Evolutionary conservation across 2,113 vertebrate species (phyloP), one percentile per base, ranked within the genome.

Genomic region (Cryptotis parvus): DNA sequence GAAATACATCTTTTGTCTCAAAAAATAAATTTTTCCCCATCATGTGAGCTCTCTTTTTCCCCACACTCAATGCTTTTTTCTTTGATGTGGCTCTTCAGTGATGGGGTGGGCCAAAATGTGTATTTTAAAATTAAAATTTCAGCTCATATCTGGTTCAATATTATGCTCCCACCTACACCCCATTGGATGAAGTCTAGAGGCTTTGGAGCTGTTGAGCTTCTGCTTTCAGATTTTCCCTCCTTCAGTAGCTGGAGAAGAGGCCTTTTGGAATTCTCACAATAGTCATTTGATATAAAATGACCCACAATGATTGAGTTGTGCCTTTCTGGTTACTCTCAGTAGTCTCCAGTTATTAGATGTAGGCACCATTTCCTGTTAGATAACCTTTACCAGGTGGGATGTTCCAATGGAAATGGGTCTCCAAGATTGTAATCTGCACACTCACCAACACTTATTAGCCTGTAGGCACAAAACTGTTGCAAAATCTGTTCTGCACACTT

Each of bases 61-160:
- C 27, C 5, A 65, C 12, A 31, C 63, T 65, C 26, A 65, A 5
- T 18, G 6, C 55, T 65, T 29, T 65, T 65, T 31, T 65, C 63
- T 65, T 27, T 65, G 29, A 65, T 9, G 10, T 65, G 8, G 10
- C 63, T 29, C 26, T 65, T 29, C 22, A 9, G 14, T 31, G 27
- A 9, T 61, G 58, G 22, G 16, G 55, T 24, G 22, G 43, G 43
- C 43, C 43, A 9, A 65, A 65, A 65, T 31, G 27, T 63, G 27
- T 45, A 80, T 80, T 87, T 87, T 77, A 84, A 84, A 87, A 72
- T n/a, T 78, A 76, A 43, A 89, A 68, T 63, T 9, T 87, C 41
- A 79, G 78, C n/a, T 76, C 24, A n/a, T 61, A 10, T 37, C 15
- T 29, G 26, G 87, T 80, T 65, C 86, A 79, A 66, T 70, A 35